These are phyloP conservation scores for Platygyra sinensis DNA, from an alignment of 64 coral and sea anemone species.

Conservation along the genomic window DNA sequence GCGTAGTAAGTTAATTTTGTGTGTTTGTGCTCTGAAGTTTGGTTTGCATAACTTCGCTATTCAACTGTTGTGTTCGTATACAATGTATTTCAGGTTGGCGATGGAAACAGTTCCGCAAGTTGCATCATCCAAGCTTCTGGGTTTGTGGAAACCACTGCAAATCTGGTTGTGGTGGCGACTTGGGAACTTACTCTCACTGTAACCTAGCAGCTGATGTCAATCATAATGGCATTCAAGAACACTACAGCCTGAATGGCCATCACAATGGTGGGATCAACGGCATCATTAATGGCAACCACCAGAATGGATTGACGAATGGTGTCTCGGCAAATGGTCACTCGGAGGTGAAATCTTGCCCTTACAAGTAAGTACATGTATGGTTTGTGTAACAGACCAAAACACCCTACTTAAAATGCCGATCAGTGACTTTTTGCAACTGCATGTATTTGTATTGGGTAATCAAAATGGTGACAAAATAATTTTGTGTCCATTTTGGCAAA, in stretches of 20 bases:
- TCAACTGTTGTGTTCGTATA: too few species aligned
- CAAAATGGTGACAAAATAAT: too few species aligned
- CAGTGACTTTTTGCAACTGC: too few species aligned
- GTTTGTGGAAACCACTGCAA: conserved; percentile 46
- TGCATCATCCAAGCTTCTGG: conserved; percentile 59
- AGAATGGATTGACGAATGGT: neutral
- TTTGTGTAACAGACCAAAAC: too few species aligned
- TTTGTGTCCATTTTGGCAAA: too few species aligned
- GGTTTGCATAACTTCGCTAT: too few species aligned
- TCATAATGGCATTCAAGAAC: neutral
- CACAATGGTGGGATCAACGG: neutral
- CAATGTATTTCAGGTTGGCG: conserved; percentile 34
- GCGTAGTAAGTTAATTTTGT: too few species aligned
- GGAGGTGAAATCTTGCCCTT: neutral
- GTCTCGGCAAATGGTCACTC: neutral
- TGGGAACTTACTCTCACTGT: conserved; percentile 62
- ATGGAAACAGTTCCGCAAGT: conserved; percentile 45
- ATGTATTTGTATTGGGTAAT: too few species aligned
- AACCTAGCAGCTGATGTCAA: conserved; percentile 33
- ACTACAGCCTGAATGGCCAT: neutral
- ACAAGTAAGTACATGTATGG: conserved; percentile 15
- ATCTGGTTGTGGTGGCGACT: conserved; percentile 46
- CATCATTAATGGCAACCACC: neutral
- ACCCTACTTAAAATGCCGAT: too few species aligned
- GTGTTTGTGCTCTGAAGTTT: too few species aligned